Evolutionary conservation across 2,888 invertebrate species (phyloP).

Genomic region (Eledone cirrhosa): DNA sequence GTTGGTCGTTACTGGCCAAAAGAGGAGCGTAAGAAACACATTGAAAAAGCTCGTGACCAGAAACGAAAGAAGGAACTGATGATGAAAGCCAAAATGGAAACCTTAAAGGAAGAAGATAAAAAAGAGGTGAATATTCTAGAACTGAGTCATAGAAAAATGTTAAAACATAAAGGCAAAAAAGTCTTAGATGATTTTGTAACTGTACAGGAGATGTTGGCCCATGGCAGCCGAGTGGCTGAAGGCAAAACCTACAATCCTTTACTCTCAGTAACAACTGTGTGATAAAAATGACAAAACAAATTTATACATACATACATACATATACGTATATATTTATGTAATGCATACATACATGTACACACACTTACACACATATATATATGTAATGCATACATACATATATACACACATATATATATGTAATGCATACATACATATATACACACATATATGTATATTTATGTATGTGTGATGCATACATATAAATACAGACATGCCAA

Average conservation of each 20-base stretch:
- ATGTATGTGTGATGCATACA: not conserved
- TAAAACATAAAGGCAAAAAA: slow-evolving; percentile 70
- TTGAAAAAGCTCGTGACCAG: slow-evolving; percentile 77
- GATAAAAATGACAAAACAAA: slow-evolving; percentile 37
- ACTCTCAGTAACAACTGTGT: slow-evolving; percentile 69
- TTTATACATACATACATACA: not conserved
- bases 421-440: no score
- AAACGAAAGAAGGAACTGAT: slow-evolving; percentile 66
- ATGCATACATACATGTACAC: not conserved
- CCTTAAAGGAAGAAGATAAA: slow-evolving; percentile 65
- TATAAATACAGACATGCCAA: no score
- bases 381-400: not conserved
- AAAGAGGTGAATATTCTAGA: slow-evolving; percentile 66
- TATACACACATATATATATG: no score
- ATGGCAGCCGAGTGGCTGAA: slow-evolving; percentile 67
- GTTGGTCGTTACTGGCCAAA: slow-evolving; percentile 79
- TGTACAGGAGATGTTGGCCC: slow-evolving; percentile 73
- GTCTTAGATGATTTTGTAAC: slow-evolving; percentile 72
- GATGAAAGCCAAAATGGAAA: slow-evolving; percentile 61
- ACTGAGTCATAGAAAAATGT: slow-evolving; percentile 71
- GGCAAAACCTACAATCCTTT: slow-evolving; percentile 65
- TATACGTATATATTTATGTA: not conserved
- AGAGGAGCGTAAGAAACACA: slow-evolving; percentile 79
- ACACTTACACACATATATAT: not conserved
- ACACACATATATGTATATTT: not conserved